Conservation (phyloP, 35 echinoderm and acorn worm species). For the Eucidaris tribuloides region DNA sequence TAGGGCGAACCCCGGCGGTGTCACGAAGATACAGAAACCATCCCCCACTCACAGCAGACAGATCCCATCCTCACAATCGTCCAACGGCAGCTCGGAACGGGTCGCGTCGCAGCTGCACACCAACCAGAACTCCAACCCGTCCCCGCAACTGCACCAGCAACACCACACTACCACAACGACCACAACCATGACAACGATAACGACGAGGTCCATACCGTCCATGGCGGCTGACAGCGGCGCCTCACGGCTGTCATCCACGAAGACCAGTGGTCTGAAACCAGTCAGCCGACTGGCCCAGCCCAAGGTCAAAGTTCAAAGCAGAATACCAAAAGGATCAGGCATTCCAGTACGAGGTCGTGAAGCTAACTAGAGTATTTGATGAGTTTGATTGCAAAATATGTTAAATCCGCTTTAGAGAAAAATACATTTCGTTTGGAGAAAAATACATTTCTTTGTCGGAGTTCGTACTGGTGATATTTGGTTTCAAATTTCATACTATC, state of each 20-base stretch:
- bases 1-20: background rate
- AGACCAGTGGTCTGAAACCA: background rate
- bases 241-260: background rate
- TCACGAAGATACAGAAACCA: background rate
- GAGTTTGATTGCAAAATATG: too few relatives aligned
- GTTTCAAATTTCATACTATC: too few relatives aligned
- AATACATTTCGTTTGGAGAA: too few relatives aligned
- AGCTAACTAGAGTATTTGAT: too few relatives aligned
- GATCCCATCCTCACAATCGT: too few relatives aligned
- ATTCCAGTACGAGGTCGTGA: background rate
- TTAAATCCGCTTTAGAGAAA: too few relatives aligned
- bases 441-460: too few relatives aligned
- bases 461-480: too few relatives aligned
- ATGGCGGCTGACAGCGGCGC: background rate
- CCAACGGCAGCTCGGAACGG: background rate
- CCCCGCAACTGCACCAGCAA: background rate
- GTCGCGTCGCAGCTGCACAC: background rate
- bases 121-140: constrained; percentile 7
- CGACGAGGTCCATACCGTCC: background rate
- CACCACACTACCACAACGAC: background rate
- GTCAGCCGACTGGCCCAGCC: background rate
- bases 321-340: constrained; percentile 14
- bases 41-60: background rate
- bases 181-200: constrained; percentile 4
- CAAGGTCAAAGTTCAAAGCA: constrained; percentile 8